These are phyloP conservation scores for Auanema freiburgensis DNA, from an alignment of 2,888 invertebrate species.

Conservation along the genomic window DNA sequence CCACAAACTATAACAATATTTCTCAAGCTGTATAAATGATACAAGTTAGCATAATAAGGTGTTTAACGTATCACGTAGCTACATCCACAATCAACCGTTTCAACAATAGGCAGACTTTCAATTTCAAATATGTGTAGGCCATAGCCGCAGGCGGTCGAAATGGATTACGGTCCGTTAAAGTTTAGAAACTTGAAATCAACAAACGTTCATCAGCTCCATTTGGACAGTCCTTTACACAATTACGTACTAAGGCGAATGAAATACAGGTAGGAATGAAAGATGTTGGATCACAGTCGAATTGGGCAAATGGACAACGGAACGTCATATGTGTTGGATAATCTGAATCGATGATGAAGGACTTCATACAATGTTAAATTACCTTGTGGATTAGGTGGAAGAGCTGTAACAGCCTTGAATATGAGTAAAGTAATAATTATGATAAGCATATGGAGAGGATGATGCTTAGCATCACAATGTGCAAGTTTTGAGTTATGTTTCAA, in stretches of 20 bases:
- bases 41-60: too few relatives aligned
- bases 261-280: constrained; percentile 39
- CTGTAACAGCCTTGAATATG: too few relatives aligned
- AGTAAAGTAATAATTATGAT: too few relatives aligned
- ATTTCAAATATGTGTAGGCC: neutral
- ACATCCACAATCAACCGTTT: neutral
- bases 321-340: constrained; percentile 33
- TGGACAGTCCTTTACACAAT: constrained; percentile 48
- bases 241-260: constrained; percentile 41
- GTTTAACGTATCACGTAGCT: neutral
- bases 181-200: neutral
- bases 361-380: too few relatives aligned
- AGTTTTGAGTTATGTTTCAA: too few relatives aligned
- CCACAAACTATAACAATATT: constrained; percentile 34
- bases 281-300: constrained; percentile 43
- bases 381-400: too few relatives aligned
- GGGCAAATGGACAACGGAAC: constrained; percentile 31
- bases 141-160: neutral
- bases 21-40: constrained; percentile 2
- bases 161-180: neutral
- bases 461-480: too few relatives aligned
- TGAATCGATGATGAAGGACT: constrained; percentile 19
- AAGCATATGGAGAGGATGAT: too few relatives aligned
- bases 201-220: constrained; percentile 52
- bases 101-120: neutral